Evolutionary conservation across 2,888 invertebrate genomes (phyloP).

Genomic region (Yponomeuta sedellus): DNA sequence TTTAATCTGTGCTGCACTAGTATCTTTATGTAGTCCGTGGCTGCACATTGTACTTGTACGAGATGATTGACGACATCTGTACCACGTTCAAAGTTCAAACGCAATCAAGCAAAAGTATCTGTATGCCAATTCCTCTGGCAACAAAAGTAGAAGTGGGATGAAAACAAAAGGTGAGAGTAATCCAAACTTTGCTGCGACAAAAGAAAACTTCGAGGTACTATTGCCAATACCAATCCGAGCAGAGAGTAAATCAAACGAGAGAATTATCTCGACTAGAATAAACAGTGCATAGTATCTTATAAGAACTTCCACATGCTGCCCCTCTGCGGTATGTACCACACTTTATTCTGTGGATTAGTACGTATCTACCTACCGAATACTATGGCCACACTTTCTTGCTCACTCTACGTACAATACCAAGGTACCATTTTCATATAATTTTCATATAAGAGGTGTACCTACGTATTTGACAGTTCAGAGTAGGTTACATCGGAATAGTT

Average conservation of each 20-base stretch:
- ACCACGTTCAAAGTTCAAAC: background rate
- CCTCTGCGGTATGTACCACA: background rate
- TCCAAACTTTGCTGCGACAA: constrained; percentile 8
- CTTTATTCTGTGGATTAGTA: background rate
- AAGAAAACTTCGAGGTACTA: constrained; percentile 11
- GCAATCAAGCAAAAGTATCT: background rate
- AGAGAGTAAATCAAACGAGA: background rate
- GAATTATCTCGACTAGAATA: background rate
- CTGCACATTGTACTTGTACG: too few relatives aligned
- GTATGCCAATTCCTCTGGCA: background rate
- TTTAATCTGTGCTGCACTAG: too few relatives aligned
- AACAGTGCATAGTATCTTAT: background rate
- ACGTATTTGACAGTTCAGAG: too few relatives aligned
- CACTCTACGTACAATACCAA: too few relatives aligned
- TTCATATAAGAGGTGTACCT: too few relatives aligned
- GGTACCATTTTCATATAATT: too few relatives aligned
- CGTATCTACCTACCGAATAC: too few relatives aligned
- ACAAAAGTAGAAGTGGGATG: background rate
- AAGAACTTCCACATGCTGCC: background rate
- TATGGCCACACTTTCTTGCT: too few relatives aligned
- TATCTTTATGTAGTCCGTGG: too few relatives aligned
- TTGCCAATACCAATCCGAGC: constrained; percentile 9
- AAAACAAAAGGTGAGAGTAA: constrained; percentile 13
- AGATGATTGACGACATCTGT: background rate
- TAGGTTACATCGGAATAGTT: too few relatives aligned